Base-by-base conservation (phyloP, 2,797 vertebrate genomes). In the Xyrichtys novacula region DNA sequence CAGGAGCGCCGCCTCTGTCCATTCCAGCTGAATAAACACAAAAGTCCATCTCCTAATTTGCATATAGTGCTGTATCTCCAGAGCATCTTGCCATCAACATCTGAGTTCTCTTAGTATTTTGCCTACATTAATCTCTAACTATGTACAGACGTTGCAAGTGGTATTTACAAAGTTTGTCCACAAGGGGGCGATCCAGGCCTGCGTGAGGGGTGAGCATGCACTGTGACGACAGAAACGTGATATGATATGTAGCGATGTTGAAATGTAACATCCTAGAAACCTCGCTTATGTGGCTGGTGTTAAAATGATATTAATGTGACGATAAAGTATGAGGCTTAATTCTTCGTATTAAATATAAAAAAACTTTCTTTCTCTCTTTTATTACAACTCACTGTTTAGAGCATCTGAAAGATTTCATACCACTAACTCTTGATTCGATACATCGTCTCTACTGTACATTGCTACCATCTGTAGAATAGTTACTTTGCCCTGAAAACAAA, bases 131-230 rank as follows among this genome's bases (percentile, higher is more conserved):
- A 80, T 77, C 84, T 85, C 83, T 84, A 81, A 86, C 78, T 93
- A 93, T 93, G 70, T 91, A 93, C 92, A 94, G 85, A 90, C 65
- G 89, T 86, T 88, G 78, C 78, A 91, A 94, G 93, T 94, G 94
- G 93, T 94, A 94, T 94, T 94, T 94, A 94, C 93, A 94, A 88
- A 32, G 77, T 84, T 78, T 62, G 74, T 91, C 93, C 92, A 94
- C 92, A 92, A 93, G 93, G 93, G 93, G 87, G 92, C 54, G 84
- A 64, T 79, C 71, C 71, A 85, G 88, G 89, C 64, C 84, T 85
- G 87, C 63, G 6, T 74, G 79, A 88, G 71, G 80, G 76, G 70
- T 71, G 74, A 73, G 83, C 81, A 76, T 78, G 81, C 83, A 72
- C 74, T 36, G 28, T 70, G 79, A 76, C 39, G 65, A 85, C 77